These are phyloP conservation scores for Virgularia gustaviana DNA, from an alignment of 92 coral and sea anemone genomes.

Conservation along the genomic window DNA sequence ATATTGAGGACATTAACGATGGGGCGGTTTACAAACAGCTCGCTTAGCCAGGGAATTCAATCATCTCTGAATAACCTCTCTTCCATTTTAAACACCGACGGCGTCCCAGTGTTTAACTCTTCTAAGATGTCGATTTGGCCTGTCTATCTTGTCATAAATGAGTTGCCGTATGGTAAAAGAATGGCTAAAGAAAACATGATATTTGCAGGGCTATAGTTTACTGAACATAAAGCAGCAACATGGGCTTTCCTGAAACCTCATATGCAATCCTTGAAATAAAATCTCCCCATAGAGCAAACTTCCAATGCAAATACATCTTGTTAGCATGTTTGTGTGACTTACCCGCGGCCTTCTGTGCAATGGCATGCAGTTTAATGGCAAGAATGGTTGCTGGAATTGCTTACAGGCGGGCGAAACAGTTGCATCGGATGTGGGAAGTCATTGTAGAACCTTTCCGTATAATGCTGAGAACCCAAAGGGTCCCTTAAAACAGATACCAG, in stretches of 20 bases:
- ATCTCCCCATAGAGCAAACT: constrained; percentile 48
- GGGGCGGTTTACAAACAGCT: too few relatives aligned
- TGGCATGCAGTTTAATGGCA: constrained; percentile 63
- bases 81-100: constrained; percentile 57
- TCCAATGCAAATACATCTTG: constrained; percentile 44
- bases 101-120: constrained; percentile 71
- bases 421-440: constrained; percentile 31
- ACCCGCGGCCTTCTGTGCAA: constrained; percentile 68
- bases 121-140: constrained; percentile 75
- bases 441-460: constrained; percentile 34
- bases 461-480: constrained; percentile 57
- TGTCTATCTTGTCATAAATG: constrained; percentile 51
- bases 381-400: constrained; percentile 64
- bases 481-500: constrained; percentile 41
- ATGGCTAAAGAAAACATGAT: constrained; percentile 62
- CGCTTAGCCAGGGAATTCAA: constrained; percentile 39
- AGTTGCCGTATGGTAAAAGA: constrained; percentile 51
- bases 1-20: constrained; percentile 57
- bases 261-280: constrained; percentile 25
- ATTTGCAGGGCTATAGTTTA: constrained; percentile 69
- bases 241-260: constrained; percentile 59
- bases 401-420: constrained; percentile 58
- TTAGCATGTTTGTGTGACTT: constrained; percentile 51
- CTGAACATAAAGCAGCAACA: constrained; percentile 60
- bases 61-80: constrained; percentile 51